Base-by-base conservation (phyloP, 2,113 vertebrate species). In the Xenotilapia flavipinnis region DNA sequence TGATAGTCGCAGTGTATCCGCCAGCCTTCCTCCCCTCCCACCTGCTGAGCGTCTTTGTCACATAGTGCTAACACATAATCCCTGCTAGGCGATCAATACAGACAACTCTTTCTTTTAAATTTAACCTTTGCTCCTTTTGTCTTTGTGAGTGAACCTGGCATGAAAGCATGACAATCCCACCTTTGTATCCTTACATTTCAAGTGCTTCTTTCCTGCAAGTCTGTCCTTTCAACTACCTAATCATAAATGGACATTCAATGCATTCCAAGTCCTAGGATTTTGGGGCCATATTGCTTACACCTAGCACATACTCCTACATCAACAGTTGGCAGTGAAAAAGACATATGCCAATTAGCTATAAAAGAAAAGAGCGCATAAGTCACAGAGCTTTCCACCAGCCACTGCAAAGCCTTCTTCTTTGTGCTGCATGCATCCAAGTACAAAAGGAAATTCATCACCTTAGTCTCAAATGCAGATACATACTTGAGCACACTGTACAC, bases 321-420 rank as follows among this genome's bases (percentile, higher is more conserved):
- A 28, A 81, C 79, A 82, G 54, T 7, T 83, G 79, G 54, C 86
- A 84, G 45, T 70, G 55, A 83, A 53, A 36, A 80, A 87, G 86
- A 89, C 73, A 56, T 80, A 88, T 70, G 58, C 31, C 79, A 87
- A 49, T 85, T 88, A 85, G 21, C 83, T 83, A 45, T 79, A 89
- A 33, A 81, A 62, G 36, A 58, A 79, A 82, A 86, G n/a, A 28
- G 81, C 6, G 6, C 45, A 33, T 11, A 83, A 85, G 49, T 70
- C 60, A 77, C 31, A 85, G 17, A 56, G 75, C 60, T 82, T 84
- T 21, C 51, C 11, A 26, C 81, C 58, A 68, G 42, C 23, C 53
- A 49, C 42, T 33, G 5, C 28, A 89, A 79, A 56, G 21, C 15
- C 15, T 80, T 53, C 3, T 19, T 85, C 33, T 53, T 60, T 88